Base-by-base conservation (phyloP, 2,888 invertebrate genomes). In the Barypeithes pellucidus region DNA sequence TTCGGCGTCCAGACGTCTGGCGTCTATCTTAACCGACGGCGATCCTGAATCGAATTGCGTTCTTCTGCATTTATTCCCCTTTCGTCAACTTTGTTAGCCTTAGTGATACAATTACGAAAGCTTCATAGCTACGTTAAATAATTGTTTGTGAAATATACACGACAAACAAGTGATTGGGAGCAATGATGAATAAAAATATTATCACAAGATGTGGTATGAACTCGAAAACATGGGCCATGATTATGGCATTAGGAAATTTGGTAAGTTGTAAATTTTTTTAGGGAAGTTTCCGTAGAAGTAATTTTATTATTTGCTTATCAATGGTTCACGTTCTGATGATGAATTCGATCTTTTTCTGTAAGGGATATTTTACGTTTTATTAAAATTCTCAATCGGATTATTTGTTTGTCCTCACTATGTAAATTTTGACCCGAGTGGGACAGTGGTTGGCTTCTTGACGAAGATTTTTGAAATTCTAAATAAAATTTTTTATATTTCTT, bases 1-100 rank as follows among this genome's bases (percentile, higher is more conserved):
- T 57, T 33, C 18, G 74, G 74, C 74, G 74, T 67, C 74, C 61
- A 70, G 74, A 70, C 66, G 69, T 65, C 74, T 74, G 74, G 74
- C 74, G 73, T 69, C 73, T 66, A 20, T 41, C 16, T 60, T 16
- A 36, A 29, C 52, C 18, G 39, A 22, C 52, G 9, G n/a, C 39
- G 14, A 20, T 59, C 12, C 24, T 16, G 36, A 59, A 16, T 24
- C 61, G 45, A 45, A 43, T 24, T 45, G 39, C 24, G 61, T 45
- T 11, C 14, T 41, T 22, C 22, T n/a, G 24, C 29, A 22, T 61
- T 43, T 60, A 60, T 45, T 29, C 22, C 16, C 0, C 45, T 61
- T 45, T 43, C 11, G 4, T 11, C 14, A 29, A 61, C 20, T 61
- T 29, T 24, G 2, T 33, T 14, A 7, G 45, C n/a, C 29, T 45